These are phyloP conservation scores for Eupsilia transversa DNA, from an alignment of 2,888 invertebrate species.

Conservation along the genomic window DNA sequence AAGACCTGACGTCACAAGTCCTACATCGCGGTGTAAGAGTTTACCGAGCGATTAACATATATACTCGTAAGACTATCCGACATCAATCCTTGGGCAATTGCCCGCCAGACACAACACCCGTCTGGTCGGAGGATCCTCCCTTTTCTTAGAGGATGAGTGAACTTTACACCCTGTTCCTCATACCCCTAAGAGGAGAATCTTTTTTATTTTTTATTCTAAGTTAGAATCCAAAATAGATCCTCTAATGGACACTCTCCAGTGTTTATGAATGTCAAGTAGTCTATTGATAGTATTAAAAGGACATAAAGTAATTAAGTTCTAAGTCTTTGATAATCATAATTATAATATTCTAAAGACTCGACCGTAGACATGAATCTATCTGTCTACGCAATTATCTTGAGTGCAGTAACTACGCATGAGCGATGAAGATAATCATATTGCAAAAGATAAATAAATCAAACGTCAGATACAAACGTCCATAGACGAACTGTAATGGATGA, in stretches of 20 bases:
- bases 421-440: slow-evolving; percentile 32
- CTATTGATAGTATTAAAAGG: not conserved
- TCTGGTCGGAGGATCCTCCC: too few relatives aligned
- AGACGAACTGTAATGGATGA: slow-evolving; percentile 32
- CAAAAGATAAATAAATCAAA: slow-evolving; percentile 39
- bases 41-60: too few relatives aligned
- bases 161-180: too few relatives aligned
- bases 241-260: not conserved
- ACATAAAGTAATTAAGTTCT: not conserved
- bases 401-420: slow-evolving; percentile 6
- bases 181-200: too few relatives aligned
- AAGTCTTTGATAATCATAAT: slow-evolving; percentile 9
- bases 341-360: not conserved
- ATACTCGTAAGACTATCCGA: too few relatives aligned
- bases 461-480: slow-evolving; percentile 17
- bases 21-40: too few relatives aligned
- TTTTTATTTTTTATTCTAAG: not conserved
- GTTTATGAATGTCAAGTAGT: not conserved
- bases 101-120: too few relatives aligned
- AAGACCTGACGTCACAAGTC: too few relatives aligned
- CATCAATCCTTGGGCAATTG: too few relatives aligned
- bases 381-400: not conserved
- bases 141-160: too few relatives aligned
- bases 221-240: slow-evolving; percentile 3
- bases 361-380: not conserved